Base-by-base conservation (phyloP, 1,140 invertebrate genomes). In the Hylyphantes graminicola region DNA sequence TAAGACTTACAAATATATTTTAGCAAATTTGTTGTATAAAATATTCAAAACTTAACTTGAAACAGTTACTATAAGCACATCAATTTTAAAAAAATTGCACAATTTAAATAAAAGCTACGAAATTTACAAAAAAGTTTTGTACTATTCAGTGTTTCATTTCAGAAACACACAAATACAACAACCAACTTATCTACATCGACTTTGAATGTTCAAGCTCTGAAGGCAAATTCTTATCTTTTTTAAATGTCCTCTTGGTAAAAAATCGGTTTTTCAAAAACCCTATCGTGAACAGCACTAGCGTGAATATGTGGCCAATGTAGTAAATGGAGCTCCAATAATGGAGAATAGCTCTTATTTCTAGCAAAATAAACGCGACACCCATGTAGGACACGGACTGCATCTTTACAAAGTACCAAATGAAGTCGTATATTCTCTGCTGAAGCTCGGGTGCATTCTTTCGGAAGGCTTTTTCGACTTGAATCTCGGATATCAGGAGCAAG, bases 301-400 rank as follows among this genome's bases (percentile, higher is more conserved):
- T 83, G 55, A 83, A 74, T 55, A 83, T 59, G 59, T 83, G 80
- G 8, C 80, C 80, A 48, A 55, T 54, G 65, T 83, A 83, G 19
- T 83, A 83, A 35, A 83, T 83, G 57, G 80, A 83, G 19, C 63
- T 83, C 80, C 80, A 83, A 57, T 83, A 83, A 65, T 83, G 57
- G 64, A 83, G 50, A 21, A 75, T 83, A 75, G 51, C 61, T 75
- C 67, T 65, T 7, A 83, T 59, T 57, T 83, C 80, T 9, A 83
- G 61, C 15, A 83, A 53, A 65, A 83, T 75, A 48, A 83, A 83
- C 48, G 80, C 80, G 17, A 83, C 19, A 21, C 80, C 80, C 80
- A 83, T 83, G 21, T 83, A 83, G 53, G 80, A 83, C 48, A 83
- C 35, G 12, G 55, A 83, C 48, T 65, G 72, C 80, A 83, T 83